phyloP scores from a whole-genome alignment of 2,888 invertebrate species.

The Meta bourneti region DNA sequence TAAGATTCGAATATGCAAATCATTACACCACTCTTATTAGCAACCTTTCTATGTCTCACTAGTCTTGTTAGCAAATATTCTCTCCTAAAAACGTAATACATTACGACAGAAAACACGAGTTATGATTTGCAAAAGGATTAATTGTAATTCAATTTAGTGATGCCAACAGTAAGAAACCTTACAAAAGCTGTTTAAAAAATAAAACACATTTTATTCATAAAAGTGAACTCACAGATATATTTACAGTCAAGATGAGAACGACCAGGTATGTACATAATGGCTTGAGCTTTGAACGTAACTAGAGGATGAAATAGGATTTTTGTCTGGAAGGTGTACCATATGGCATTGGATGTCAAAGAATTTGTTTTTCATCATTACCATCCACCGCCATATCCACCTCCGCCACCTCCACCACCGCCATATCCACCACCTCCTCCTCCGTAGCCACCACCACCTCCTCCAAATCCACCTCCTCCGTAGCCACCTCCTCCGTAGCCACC shows the following conservation, averaged over 20 bases:
- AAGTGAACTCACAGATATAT: not conserved
- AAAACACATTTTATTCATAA: not conserved
- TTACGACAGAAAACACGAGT: no score
- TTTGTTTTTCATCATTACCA: constrained; percentile 6
- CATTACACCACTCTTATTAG: no score
- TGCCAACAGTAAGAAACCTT: no score
- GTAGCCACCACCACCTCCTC: constrained; percentile 13
- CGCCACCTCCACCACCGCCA: constrained; percentile 25
- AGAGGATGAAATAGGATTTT: no score
- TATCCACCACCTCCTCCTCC: not conserved
- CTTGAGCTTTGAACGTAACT: not conserved
- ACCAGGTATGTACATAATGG: constrained; percentile 22
- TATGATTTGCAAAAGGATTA: no score
- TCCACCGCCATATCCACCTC: constrained; percentile 47
- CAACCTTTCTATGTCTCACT: no score
- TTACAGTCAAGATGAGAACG: constrained; percentile 14
- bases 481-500: constrained; percentile 38
- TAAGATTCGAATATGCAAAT: no score
- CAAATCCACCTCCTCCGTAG: not conserved
- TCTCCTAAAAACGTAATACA: no score
- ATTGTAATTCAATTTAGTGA: no score
- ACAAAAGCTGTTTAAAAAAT: not conserved
- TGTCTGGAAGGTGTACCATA: no score
- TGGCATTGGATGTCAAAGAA: not conserved
- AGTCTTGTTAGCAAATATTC: no score